Evolutionary conservation across 92 coral and sea anemone species (phyloP), one percentile per base, ranked within the genome.

Genomic region (Isaurus tuberculatus): DNA sequence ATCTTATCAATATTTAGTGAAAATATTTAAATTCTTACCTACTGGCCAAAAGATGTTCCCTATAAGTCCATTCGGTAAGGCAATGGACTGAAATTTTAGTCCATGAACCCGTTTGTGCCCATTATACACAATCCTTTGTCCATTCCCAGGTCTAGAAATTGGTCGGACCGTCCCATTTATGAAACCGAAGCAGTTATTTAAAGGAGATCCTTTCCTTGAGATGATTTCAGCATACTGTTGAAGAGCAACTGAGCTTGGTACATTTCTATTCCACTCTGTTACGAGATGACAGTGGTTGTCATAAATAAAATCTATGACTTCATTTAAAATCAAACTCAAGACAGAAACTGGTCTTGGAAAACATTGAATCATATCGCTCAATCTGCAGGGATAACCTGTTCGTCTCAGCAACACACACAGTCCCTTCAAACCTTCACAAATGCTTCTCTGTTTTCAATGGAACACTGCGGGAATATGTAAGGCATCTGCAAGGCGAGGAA

Each of bases 401-500:
- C 78, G 61, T 40, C 78, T 43, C 60, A 72, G 78, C 33, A 72
- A 60, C 34, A 72, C 0, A 22, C 78, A 72, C 78, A 72, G 57
- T 40, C 78, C 78, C 57, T 42, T 37, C 8, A 72, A 15, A 40
- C 61, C 78, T 43, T 72, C 60, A 44, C 61, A 72, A 40, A 43
- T n/a, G 78, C 78, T 72, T 40, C 78, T 72, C 57, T 72, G 78
- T 23, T 46, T 42, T 58, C 78, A 72, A 8, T 42, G 17, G 78
- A 72, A 40, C 0, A 43, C 78, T 7, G 60, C 60, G 8, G 61
- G 78, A 42, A 72, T 72, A 1, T 48, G 79, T 27, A 82, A 67
- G 27, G 40, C 86, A 46, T 43, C 78, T 43, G 86, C 72, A 67
- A 82, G 86, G 40, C 85, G 75, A 43, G 72, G 72, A 67, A 82